A percentile compares a stretch with the other conserved stretches of the same genome.
phyloP scores from a whole-genome alignment of 2,888 invertebrate species.

The Ochropleura plecta region DNA sequence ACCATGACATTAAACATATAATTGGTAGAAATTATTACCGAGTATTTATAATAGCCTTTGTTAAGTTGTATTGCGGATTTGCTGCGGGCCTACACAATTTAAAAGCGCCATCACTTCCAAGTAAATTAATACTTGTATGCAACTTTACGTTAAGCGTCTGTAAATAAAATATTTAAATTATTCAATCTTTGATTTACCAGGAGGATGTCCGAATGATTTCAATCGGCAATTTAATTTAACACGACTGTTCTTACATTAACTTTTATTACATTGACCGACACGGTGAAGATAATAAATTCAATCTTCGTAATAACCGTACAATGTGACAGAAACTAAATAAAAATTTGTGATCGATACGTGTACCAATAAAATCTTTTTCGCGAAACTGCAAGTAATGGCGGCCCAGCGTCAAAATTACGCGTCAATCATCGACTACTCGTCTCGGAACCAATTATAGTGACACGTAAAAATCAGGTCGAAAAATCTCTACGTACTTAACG shows the following conservation, averaged over 20 bases:
- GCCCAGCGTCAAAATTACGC: conserved; percentile 72
- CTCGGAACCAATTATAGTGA: conserved; percentile 77
- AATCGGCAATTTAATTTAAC: conserved; percentile 63
- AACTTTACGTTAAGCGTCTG: conserved; percentile 30
- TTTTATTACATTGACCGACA: conserved; percentile 62
- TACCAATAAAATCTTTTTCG: conserved; percentile 68
- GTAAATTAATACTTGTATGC: conserved; percentile 50
- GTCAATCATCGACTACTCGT: conserved; percentile 77
- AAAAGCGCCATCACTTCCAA: conserved; percentile 46
- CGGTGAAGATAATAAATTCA: conserved; percentile 59
- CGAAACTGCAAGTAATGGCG: conserved; percentile 70
- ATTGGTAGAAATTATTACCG: conserved; percentile 67
- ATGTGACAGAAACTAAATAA: conserved; percentile 64
- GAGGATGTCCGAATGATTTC: conserved; percentile 57
- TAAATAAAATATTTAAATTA: conserved; percentile 56
- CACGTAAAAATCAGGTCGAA: conserved; percentile 78
- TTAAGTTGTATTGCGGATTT: conserved; percentile 48
- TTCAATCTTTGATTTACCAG: conserved; percentile 58
- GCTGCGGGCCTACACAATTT: conserved; percentile 42
- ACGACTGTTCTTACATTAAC: conserved; percentile 56
- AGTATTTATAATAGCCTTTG: conserved; percentile 64
- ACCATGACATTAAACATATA: conserved; percentile 67
- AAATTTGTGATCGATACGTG: conserved; percentile 66
- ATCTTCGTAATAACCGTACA: conserved; percentile 62
- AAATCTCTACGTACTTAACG: conserved; percentile 64